Percentiles rank a stretch among this genome's conserved stretches.
phyloP scores from a whole-genome alignment of 2,888 invertebrate genomes.

The Matsumyia berberina region DNA sequence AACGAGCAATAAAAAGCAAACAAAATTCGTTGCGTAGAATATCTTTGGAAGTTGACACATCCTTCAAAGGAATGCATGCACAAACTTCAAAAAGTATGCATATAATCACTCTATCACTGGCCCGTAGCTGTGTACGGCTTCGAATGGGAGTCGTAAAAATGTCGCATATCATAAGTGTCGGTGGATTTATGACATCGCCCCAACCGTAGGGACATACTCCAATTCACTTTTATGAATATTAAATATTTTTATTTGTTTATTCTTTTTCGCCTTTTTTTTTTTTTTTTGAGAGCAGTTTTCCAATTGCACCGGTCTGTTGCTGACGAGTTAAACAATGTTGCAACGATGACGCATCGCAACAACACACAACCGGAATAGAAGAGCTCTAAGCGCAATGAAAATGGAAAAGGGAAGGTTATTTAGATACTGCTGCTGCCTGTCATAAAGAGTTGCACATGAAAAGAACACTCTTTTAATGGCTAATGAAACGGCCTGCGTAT shows the following conservation, averaged over 20 bases:
- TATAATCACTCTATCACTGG: slow-evolving; percentile 26
- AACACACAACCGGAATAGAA: background rate
- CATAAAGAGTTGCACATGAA: slow-evolving; percentile 62
- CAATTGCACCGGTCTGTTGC: slow-evolving; percentile 39
- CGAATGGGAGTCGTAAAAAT: slow-evolving; percentile 65
- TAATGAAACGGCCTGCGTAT: slow-evolving; percentile 28
- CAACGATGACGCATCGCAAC: background rate
- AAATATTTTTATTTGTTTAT: slow-evolving; percentile 60
- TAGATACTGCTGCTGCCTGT: slow-evolving; percentile 36
- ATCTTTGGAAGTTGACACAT: slow-evolving; percentile 61
- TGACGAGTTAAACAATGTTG: slow-evolving; percentile 47
- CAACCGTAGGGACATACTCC: slow-evolving; percentile 43
- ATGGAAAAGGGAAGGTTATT: slow-evolving; percentile 55
- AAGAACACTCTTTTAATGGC: slow-evolving; percentile 60
- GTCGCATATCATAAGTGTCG: slow-evolving; percentile 72
- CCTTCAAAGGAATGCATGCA: slow-evolving; percentile 61
- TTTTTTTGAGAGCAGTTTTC: slow-evolving; percentile 11
- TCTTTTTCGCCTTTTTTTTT: slow-evolving; percentile 2
- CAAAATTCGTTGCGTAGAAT: slow-evolving; percentile 41
- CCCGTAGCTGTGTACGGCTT: slow-evolving; percentile 16
- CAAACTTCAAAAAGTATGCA: slow-evolving; percentile 49
- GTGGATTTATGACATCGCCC: slow-evolving; percentile 66
- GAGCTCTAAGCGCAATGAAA: background rate
- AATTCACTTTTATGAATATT: slow-evolving; percentile 75
- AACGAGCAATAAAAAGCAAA: slow-evolving; percentile 42